Percentiles rank a stretch among this genome's conserved stretches.
phyloP scores from a whole-genome alignment of 1,140 invertebrate genomes.

The Sitophilus oryzae region DNA sequence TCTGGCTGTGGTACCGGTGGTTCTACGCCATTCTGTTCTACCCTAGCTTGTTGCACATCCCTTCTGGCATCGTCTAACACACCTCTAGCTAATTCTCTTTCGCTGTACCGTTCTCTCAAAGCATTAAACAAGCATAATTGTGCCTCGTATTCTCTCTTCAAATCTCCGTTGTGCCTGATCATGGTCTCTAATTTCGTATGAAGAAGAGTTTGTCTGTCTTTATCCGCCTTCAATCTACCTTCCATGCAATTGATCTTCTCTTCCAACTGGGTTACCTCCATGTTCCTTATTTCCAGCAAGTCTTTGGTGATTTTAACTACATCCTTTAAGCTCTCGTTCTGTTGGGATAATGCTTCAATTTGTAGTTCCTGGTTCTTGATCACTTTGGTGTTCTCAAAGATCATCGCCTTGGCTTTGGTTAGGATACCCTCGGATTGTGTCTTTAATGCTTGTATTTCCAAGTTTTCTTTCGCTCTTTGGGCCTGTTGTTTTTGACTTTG shows the following conservation, averaged over 20 bases:
- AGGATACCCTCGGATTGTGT: slow-evolving; percentile 49
- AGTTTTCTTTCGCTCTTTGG: slow-evolving; percentile 31
- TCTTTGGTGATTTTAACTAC: slow-evolving; percentile 72
- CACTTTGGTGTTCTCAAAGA: slow-evolving; percentile 64
- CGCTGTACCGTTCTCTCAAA: slow-evolving; percentile 37
- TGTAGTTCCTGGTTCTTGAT: slow-evolving; percentile 69
- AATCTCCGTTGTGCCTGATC: slow-evolving; percentile 61
- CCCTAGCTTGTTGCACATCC: slow-evolving; percentile 4
- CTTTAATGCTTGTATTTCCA: slow-evolving; percentile 41
- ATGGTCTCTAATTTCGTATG: slow-evolving; percentile 63
- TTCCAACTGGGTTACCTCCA: slow-evolving; percentile 69
- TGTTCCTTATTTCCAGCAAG: slow-evolving; percentile 66
- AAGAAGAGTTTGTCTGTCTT: slow-evolving; percentile 59
- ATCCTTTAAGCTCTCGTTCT: slow-evolving; percentile 68
- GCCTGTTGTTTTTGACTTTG: slow-evolving; percentile 33
- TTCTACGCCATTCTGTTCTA: slow-evolving; percentile 4
- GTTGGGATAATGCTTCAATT: slow-evolving; percentile 61
- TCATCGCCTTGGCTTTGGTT: slow-evolving; percentile 56
- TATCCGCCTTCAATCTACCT: slow-evolving; percentile 60
- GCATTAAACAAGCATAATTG: slow-evolving; percentile 63
- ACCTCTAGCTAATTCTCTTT: slow-evolving; percentile 35
- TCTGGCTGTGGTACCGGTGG: no score
- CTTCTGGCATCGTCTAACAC: slow-evolving; percentile 25
- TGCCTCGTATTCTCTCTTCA: slow-evolving; percentile 68
- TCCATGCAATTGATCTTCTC: slow-evolving; percentile 65